Percentiles rank a stretch among this genome's conserved stretches.
These are phyloP conservation scores for Heteromurus nitidus DNA, from an alignment of 2,888 invertebrate genomes.

Conservation along the genomic window DNA sequence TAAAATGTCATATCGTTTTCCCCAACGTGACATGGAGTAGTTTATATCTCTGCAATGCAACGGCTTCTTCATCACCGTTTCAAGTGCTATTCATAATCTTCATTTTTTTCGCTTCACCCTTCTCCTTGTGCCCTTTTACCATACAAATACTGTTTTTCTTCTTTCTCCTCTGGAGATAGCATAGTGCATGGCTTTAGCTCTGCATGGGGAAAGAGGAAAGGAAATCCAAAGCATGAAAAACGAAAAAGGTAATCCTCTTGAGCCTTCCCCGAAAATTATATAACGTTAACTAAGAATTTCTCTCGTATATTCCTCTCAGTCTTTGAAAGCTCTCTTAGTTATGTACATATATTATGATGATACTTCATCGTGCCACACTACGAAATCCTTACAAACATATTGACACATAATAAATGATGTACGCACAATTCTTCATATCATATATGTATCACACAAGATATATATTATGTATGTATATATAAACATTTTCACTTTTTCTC, in stretches of 20 bases:
- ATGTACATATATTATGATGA: too few species aligned
- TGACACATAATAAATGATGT: neutral
- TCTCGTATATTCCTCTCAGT: too few species aligned
- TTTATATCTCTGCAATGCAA: neutral
- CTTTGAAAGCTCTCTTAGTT: too few species aligned
- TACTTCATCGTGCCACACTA: too few species aligned
- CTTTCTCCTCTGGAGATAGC: neutral
- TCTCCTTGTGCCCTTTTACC: conserved; percentile 1
- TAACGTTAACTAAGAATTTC: conserved; percentile 20
- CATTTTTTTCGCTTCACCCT: neutral
- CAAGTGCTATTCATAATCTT: conserved; percentile 17
- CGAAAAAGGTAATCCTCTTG: conserved; percentile 54
- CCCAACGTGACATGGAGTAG: neutral
- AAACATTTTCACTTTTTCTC: neutral
- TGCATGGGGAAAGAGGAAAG: neutral
- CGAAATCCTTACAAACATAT: neutral
- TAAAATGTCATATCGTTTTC: neutral
- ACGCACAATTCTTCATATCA: conserved; percentile 17
- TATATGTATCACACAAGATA: neutral
- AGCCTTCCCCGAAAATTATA: conserved; percentile 31
- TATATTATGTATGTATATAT: neutral
- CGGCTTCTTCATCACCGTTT: conserved; percentile 5
- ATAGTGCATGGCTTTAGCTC: too few species aligned
- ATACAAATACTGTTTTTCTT: neutral
- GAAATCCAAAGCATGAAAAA: conserved; percentile 19